Base-by-base conservation (phyloP, 2,113 vertebrate genomes). In the Hydrochoerus hydrochaeris region DNA sequence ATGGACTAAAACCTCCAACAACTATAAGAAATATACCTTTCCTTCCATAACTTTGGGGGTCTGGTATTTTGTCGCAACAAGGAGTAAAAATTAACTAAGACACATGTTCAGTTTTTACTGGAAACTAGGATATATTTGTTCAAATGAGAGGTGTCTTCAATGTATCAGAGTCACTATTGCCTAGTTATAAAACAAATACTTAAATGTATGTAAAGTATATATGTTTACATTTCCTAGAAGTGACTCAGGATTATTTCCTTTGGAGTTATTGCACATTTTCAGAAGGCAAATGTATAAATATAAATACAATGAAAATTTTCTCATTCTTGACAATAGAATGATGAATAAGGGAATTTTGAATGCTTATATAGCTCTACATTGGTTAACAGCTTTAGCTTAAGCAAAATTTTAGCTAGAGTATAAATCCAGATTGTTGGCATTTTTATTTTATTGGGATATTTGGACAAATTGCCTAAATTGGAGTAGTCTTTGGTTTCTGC, bases 91-190 rank as follows among this genome's bases (percentile, higher is more conserved):
- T 9, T 52, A 49, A 49, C 46, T 49, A 52, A 52, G 49, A 52
- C 9, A 52, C 49, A 52, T 52, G 11, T 93, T 89, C 30, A 85
- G 19, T 19, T 94, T 89, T 95, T 91, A 67, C 22, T 80, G 28
- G 87, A 96, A 95, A 41, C 41, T 65, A 71, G 35, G 16, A 92
- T 78, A 69, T 63, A 35, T 92, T 95, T 41, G n/a, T 75, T 90
- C 90, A 94, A 88, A 63, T 95, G 30, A 95, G 92, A 93, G 88
- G 32, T 32, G 2, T 83, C 67, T 84, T 91, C 57, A 92, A 73
- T 85, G 89, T 96, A 58, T 87, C 17, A 22, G 26, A 41, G 16
- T 67, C 52, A 30, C 22, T 71, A 49, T 5, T 93, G 24, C 41
- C 67, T 77, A 41, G 35, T 19, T 84, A 67, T 77, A 82, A 94